Conservation (phyloP, 2,113 vertebrate species). For the Oryctolagus cuniculus region mOryCun1.1 NC_091435.1:124848501-124849000, state of each 20-base stretch:
- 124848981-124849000: neutral
- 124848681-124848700: neutral
- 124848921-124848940: neutral
- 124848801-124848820: neutral
- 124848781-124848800: conserved; percentile 25
- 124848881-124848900: conserved; percentile 38
- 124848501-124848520: neutral
- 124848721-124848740: neutral
- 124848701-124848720: neutral
- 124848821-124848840: neutral
- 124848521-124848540: neutral
- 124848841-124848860: neutral
- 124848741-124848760: neutral
- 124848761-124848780: neutral
- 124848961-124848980: neutral
- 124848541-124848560: neutral
- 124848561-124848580: neutral
- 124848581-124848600: neutral
- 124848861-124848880: neutral
- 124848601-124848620: neutral
- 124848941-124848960: neutral
- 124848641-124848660: neutral
- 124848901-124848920: neutral
- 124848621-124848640: neutral
- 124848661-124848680: neutral